phyloP scores from a whole-genome alignment of 2,888 invertebrate species.

The Spilosoma lubricipeda region DNA sequence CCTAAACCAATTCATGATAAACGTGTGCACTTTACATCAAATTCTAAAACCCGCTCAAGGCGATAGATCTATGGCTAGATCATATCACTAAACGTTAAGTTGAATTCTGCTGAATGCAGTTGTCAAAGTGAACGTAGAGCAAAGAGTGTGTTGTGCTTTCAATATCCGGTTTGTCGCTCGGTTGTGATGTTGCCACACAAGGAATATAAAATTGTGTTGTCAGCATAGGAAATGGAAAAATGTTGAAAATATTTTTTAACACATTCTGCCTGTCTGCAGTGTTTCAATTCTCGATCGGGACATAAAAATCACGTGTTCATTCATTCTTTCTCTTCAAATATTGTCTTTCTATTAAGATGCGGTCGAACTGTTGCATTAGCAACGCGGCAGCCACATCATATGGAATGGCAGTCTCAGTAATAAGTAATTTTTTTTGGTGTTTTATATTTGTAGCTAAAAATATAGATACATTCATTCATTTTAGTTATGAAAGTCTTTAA shows the following conservation, averaged over 20 bases:
- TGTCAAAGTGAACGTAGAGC: slow-evolving; percentile 34
- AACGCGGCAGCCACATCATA: not conserved
- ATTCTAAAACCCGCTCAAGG: slow-evolving; percentile 10
- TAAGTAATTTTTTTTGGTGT: not conserved
- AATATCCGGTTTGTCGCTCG: slow-evolving; percentile 46
- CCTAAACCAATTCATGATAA: not conserved
- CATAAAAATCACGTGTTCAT: not conserved
- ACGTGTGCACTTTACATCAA: not conserved
- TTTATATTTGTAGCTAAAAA: not conserved
- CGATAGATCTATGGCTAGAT: slow-evolving; percentile 25
- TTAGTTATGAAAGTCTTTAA: not conserved
- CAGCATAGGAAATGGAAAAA: not conserved
- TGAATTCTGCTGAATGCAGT: slow-evolving; percentile 38
- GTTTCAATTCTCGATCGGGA: not conserved
- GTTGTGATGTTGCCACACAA: slow-evolving; percentile 17
- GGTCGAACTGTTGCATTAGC: not conserved
- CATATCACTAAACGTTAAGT: slow-evolving; percentile 27
- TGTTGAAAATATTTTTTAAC: not conserved
- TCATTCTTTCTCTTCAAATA: not conserved
- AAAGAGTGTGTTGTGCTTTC: slow-evolving; percentile 48
- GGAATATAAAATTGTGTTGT: slow-evolving; percentile 37
- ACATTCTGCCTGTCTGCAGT: not conserved
- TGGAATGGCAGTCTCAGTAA: too few species aligned
- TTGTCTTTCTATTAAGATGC: not conserved
- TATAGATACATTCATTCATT: not conserved